phyloP scores from a whole-genome alignment of 2,888 invertebrate genomes.

The Sinodicranocentrus sp. region DNA sequence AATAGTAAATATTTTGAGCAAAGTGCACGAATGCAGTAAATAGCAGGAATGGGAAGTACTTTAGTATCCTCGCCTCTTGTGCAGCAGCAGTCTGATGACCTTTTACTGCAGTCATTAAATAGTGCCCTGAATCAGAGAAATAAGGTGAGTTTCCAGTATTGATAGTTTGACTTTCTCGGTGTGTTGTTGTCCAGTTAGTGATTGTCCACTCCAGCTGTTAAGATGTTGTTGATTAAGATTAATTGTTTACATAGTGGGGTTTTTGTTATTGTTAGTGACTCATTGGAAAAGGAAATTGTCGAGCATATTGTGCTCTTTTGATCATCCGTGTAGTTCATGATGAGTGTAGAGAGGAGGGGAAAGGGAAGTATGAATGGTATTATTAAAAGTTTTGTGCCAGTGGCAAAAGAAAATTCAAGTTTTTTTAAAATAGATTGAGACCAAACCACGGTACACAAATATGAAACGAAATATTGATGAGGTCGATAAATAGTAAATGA shows the following conservation, averaged over 20 bases:
- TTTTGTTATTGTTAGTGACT: constrained; percentile 1
- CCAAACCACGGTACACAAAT: constrained; percentile 28
- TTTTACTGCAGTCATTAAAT: constrained; percentile 61
- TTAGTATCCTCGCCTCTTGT: constrained; percentile 64
- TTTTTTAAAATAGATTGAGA: constrained; percentile 33
- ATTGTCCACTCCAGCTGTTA: neutral
- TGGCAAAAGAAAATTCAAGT: constrained; percentile 54
- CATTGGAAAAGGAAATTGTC: neutral
- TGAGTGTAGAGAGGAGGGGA: neutral
- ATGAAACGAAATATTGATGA: constrained; percentile 30
- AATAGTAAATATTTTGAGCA: neutral
- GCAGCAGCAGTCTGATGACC: constrained; percentile 60
- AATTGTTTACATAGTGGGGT: neutral
- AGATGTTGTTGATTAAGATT: neutral
- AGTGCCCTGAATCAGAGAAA: constrained; percentile 68
- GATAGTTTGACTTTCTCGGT: neutral
- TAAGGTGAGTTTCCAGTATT: constrained; percentile 59
- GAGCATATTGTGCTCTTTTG: constrained; percentile 11
- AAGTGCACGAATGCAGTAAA: constrained; percentile 30
- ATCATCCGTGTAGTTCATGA: neutral
- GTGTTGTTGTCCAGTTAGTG: neutral
- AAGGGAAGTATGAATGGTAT: neutral
- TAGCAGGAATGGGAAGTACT: constrained; percentile 67
- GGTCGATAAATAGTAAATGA: constrained; percentile 46
- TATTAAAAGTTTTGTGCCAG: constrained; percentile 35